Conservation (phyloP, 2,113 vertebrate genomes). For the Alligator sinensis region DNA sequence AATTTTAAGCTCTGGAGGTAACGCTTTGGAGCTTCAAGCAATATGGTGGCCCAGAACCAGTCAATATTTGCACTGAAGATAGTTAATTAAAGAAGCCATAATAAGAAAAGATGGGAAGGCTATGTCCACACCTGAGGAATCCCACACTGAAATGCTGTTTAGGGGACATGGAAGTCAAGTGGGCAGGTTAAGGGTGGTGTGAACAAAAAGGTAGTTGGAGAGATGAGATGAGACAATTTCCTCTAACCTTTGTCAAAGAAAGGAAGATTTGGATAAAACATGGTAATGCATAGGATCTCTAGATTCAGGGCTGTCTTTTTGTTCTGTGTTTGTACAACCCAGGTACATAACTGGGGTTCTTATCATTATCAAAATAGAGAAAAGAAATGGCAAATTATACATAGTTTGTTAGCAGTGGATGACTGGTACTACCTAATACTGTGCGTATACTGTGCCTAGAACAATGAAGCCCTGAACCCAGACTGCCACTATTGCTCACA, state of each 20-base stretch:
- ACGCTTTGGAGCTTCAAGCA: background rate
- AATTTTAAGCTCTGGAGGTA: background rate
- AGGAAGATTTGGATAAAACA: accelerated
- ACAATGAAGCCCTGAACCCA: background rate
- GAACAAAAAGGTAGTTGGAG: background rate
- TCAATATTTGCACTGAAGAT: background rate
- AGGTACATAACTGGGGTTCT: background rate
- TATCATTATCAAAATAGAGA: background rate
- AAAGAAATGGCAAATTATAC: background rate
- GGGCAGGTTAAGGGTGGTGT: background rate
- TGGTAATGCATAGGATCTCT: background rate
- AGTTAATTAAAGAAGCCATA: background rate
- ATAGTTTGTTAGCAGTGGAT: background rate
- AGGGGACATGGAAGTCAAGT: background rate
- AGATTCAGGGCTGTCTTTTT: background rate
- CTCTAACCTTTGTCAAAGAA: background rate
- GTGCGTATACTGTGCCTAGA: accelerated
- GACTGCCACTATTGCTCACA: accelerated
- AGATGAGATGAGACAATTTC: background rate
- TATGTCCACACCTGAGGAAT: background rate
- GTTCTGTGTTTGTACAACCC: background rate
- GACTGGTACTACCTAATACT: background rate
- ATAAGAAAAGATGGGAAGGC: background rate
- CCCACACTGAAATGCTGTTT: background rate
- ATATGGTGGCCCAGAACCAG: accelerated